A percentile compares a stretch with the other conserved stretches of the same genome.
These are phyloP conservation scores for Perognathus longimembris DNA, from an alignment of 2,113 vertebrate species.

Conservation along the genomic window DNA sequence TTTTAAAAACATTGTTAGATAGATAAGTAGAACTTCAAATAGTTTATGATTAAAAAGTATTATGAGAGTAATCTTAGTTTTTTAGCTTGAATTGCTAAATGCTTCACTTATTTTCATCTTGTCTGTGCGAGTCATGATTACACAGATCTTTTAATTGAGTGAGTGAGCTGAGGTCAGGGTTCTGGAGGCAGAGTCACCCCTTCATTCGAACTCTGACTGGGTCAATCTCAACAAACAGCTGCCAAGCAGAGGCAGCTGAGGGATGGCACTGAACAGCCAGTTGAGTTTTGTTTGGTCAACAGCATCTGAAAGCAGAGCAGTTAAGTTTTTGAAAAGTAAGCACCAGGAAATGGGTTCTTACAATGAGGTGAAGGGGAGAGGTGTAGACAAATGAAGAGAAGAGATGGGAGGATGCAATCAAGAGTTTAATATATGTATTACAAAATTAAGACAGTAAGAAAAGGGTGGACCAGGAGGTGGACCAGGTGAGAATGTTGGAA, in stretches of 20 bases:
- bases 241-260: neutral
- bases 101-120: slow-evolving; percentile 4
- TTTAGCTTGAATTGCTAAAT: slow-evolving; percentile 26
- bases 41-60: slow-evolving; percentile 52
- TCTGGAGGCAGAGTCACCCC: neutral
- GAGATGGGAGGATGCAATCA: too few species aligned
- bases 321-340: slow-evolving; percentile 9
- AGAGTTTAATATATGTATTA: too few species aligned
- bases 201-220: neutral
- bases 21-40: slow-evolving; percentile 50
- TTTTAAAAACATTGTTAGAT: slow-evolving; percentile 63
- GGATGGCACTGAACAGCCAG: neutral
- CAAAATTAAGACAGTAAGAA: too few species aligned
- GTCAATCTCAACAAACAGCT: neutral
- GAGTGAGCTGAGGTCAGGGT: neutral
- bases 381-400: too few species aligned
- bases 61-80: slow-evolving; percentile 17
- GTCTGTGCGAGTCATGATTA: slow-evolving; percentile 45
- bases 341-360: too few species aligned
- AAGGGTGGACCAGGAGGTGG: too few species aligned
- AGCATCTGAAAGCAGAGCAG: slow-evolving; percentile 1
- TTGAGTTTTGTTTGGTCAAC: neutral
- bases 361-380: too few species aligned
- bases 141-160: slow-evolving; percentile 50
- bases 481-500: too few species aligned